Evolutionary conservation across 2,113 vertebrate species (phyloP).

Genomic region (Catharus minimus): DNA sequence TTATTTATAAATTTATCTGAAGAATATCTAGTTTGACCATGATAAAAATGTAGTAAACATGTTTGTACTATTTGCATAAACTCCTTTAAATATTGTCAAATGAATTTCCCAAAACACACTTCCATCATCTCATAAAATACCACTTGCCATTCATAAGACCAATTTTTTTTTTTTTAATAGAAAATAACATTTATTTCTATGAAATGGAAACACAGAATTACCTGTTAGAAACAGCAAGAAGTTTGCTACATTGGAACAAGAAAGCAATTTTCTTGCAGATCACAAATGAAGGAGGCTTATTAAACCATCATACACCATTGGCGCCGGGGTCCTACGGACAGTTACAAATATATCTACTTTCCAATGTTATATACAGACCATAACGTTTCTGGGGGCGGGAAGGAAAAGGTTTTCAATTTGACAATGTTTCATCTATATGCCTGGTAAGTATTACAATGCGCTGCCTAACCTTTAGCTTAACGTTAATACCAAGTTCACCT

Average conservation of each 20-base stretch:
- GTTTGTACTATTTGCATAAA: conserved; percentile 9
- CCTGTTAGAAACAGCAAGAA: conserved; percentile 74
- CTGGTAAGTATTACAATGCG: conserved; percentile 71
- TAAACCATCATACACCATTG: conserved; percentile 42
- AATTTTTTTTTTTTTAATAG: conserved; percentile 67
- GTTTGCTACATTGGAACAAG: conserved; percentile 76
- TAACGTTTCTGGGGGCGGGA: background rate
- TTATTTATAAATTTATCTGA: conserved; percentile 17
- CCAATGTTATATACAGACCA: conserved; percentile 76
- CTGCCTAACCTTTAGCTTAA: conserved; percentile 72
- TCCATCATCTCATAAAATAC: conserved; percentile 30
- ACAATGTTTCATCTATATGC: conserved; percentile 78
- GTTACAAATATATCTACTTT: conserved; percentile 79
- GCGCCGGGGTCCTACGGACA: conserved; percentile 67
- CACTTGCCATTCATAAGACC: conserved; percentile 35
- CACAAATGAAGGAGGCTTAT: conserved; percentile 73
- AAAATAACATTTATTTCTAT: conserved; percentile 99
- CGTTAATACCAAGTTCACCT: conserved; percentile 82
- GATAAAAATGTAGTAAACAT: conserved; percentile 41
- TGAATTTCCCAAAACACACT: background rate
- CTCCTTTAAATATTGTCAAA: conserved; percentile 14
- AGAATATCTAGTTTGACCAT: background rate
- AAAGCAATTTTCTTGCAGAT: conserved; percentile 76
- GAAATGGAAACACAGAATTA: conserved; percentile 87
- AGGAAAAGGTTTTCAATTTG: conserved; percentile 57